These are phyloP conservation scores for Hippasteria phrygiana DNA, from an alignment of 53 echinoderm and acorn worm species.

Conservation along the genomic window DNA sequence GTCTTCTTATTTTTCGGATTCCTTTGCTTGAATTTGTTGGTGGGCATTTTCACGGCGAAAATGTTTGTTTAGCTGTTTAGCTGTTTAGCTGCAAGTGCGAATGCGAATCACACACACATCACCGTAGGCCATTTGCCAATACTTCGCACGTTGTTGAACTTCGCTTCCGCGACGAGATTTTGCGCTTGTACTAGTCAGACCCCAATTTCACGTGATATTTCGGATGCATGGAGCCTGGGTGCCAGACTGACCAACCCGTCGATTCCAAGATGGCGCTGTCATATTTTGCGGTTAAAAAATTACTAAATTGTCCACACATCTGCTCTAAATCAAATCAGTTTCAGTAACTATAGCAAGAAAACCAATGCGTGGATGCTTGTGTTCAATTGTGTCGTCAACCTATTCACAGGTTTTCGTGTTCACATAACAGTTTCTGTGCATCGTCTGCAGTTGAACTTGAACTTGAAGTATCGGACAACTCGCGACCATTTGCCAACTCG, in stretches of 20 bases:
- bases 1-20: constrained; percentile 89
- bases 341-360: background rate
- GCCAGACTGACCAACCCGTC: background rate
- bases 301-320: background rate
- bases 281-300: background rate
- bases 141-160: constrained; percentile 38
- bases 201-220: background rate
- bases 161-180: background rate
- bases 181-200: background rate
- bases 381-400: background rate
- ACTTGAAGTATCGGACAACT: no score
- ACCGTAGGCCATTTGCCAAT: no score
- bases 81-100: no score
- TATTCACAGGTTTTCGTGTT: background rate
- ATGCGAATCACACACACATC: no score
- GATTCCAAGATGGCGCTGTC: constrained; percentile 35
- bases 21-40: constrained; percentile 71
- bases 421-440: background rate
- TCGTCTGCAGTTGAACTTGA: background rate
- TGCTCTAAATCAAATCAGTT: background rate
- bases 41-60: constrained; percentile 7
- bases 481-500: no score
- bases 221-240: background rate
- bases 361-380: background rate
- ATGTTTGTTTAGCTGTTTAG: no score